phyloP scores from a whole-genome alignment of 2,113 vertebrate genomes.

The Gopherus flavomarginatus region DNA sequence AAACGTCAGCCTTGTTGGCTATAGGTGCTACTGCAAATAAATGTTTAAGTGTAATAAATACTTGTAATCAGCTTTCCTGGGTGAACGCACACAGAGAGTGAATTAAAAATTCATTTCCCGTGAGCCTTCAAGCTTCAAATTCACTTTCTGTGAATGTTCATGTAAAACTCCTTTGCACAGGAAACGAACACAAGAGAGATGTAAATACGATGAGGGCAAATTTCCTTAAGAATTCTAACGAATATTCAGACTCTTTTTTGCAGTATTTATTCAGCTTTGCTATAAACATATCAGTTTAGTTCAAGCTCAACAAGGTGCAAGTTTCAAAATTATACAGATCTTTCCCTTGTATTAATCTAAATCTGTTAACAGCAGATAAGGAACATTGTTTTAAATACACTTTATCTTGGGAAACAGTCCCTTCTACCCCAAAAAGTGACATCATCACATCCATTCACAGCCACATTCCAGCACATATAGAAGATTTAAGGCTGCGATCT shows the following conservation, averaged over 20 bases:
- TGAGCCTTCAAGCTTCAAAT: constrained; percentile 50
- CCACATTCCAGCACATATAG: neutral
- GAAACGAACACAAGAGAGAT: constrained; percentile 52
- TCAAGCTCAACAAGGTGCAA: neutral
- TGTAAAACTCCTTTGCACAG: constrained; percentile 55
- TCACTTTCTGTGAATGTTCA: constrained; percentile 50
- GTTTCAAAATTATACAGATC: neutral
- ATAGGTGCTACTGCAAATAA: constrained; percentile 45
- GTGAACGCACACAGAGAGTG: constrained; percentile 59
- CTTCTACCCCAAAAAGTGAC: neutral
- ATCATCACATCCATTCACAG: neutral
- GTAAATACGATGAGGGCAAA: constrained; percentile 63
- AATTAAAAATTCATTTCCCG: constrained; percentile 64
- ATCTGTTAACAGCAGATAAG: neutral
- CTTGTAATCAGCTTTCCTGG: constrained; percentile 67
- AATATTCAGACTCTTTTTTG: constrained; percentile 62
- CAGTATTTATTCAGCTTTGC: constrained; percentile 29
- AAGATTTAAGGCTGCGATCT: neutral
- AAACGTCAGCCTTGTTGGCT: neutral
- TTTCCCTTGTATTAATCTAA: neutral
- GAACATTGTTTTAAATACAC: neutral
- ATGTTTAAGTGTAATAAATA: constrained; percentile 72
- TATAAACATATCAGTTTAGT: constrained; percentile 39
- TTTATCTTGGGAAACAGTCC: constrained; percentile 9
- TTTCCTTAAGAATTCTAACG: constrained; percentile 65